phyloP scores from a whole-genome alignment of 2,797 vertebrate genomes.

The Hypotaenidia philippensis region DNA sequence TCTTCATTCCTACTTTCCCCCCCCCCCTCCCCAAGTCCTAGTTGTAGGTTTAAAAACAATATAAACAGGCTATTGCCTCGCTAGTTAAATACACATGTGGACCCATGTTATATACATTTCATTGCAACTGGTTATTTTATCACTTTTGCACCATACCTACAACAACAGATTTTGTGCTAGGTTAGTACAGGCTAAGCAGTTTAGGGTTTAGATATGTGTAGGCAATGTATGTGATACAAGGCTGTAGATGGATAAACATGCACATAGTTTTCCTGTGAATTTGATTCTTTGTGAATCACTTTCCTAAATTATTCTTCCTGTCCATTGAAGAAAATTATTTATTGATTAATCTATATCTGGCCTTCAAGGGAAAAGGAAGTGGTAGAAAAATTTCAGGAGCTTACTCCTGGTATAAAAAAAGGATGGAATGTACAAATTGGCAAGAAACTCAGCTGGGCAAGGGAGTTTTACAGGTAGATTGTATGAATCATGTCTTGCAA shows the following conservation, averaged over 20 bases:
- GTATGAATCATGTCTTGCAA: not conserved
- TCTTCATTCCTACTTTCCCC: not conserved
- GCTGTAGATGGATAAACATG: not conserved
- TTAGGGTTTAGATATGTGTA: not conserved
- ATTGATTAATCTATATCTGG: not conserved
- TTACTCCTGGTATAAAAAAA: not conserved
- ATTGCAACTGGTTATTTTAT: not conserved
- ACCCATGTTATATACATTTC: not conserved
- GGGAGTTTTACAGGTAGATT: not conserved
- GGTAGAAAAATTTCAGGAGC: not conserved
- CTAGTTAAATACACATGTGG: not conserved
- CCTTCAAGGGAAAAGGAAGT: not conserved
- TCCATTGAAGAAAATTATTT: not conserved
- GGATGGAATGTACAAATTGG: not conserved
- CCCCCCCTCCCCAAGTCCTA: not conserved
- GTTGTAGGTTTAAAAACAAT: not conserved
- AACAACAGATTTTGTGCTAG: not conserved
- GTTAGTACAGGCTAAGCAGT: not conserved
- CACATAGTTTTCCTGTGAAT: not conserved
- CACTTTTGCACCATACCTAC: not conserved
- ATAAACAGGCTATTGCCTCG: not conserved
- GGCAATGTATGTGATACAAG: not conserved
- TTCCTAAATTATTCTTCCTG: not conserved
- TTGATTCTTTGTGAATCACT: not conserved
- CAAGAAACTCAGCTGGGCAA: not conserved